Base-by-base conservation (phyloP, 1,140 invertebrate species). In the Magallana angulata region DNA sequence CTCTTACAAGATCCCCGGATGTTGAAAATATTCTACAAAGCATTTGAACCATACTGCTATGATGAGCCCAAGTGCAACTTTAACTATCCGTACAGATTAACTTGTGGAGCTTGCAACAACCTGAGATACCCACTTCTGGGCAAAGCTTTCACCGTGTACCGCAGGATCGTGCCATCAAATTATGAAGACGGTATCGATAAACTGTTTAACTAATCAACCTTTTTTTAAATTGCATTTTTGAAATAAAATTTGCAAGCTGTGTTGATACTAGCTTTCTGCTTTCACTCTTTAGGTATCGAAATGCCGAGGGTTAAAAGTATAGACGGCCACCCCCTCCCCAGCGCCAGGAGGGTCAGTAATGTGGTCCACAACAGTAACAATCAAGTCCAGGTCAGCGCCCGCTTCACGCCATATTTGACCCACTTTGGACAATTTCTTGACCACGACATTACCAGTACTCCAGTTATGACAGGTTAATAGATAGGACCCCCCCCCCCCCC, bases 371-470 rank as follows among this genome's bases (percentile, higher is more conserved):
- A 60, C 16, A 82, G 56, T n/a, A 58, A 62, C 12, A 24, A 57
- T 6, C 57, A 58, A n/a, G 59, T 58, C 18, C n/a, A 57, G 14
- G 81, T 82, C 81, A 82, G 82, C 30, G n/a, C 57, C 9, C 82
- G 82, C 12, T 48, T 60, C 30, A 84, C 82, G 0, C 82, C 82
- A 5, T 84, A 60, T 16, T 24, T 84, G 14, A 84, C 82, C 18
- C 82, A 84, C 24, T 84, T 84, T 36, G 82, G 82, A 60, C 82
- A 84, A 36, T 84, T 84, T 14, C 56, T 84, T 62, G 82, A 84
- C 59, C 82, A 84, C 24, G 82, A 84, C 58, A 84, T 84, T n/a
- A 18, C 57, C 8, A 48, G 56, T 18, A 84, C 82, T 30, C 82
- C 82, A 7, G 82, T 58, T 7, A 82, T 82, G 48, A 76, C 68